These are phyloP conservation scores for Orientallactaga sibirica DNA, from an alignment of 2,797 vertebrate species.

Conservation along the genomic window DNA sequence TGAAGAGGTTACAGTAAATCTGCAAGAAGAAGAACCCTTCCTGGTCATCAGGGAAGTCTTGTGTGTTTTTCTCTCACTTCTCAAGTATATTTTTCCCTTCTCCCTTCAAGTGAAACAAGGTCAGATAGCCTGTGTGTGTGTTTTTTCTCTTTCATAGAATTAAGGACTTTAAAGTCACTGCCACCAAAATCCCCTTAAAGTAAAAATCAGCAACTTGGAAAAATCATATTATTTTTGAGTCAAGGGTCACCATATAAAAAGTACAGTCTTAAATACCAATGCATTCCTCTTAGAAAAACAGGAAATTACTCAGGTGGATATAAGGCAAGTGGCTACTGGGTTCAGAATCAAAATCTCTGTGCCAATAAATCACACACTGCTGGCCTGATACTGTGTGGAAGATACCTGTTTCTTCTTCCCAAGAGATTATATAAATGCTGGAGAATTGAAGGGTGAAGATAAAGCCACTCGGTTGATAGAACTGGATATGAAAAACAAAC, in stretches of 20 bases:
- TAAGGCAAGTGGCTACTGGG: conserved; percentile 43
- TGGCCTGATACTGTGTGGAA: background rate
- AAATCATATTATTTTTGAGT: conserved; percentile 2
- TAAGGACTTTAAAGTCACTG: background rate
- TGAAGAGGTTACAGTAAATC: background rate
- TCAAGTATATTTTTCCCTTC: conserved; percentile 10
- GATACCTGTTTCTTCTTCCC: conserved; percentile 41
- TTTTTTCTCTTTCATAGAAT: background rate
- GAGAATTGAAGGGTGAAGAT: background rate
- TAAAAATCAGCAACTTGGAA: conserved; percentile 28
- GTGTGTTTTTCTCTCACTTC: background rate
- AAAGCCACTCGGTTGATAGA: conserved; percentile 60
- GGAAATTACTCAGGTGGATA: conserved; percentile 70
- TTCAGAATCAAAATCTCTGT: conserved; percentile 66
- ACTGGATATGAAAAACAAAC: conserved; percentile 33
- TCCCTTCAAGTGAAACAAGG: conserved; percentile 7
- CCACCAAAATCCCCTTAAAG: conserved; percentile 30
- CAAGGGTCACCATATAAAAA: background rate
- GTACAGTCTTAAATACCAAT: conserved; percentile 44
- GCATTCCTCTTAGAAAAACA: conserved; percentile 66
- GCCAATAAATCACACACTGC: background rate
- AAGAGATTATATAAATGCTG: conserved; percentile 51
- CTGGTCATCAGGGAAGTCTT: background rate
- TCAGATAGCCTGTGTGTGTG: background rate
- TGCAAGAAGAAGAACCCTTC: background rate